Base-by-base conservation (phyloP, 2,797 vertebrate species). In the Dermochelys coriacea region DNA sequence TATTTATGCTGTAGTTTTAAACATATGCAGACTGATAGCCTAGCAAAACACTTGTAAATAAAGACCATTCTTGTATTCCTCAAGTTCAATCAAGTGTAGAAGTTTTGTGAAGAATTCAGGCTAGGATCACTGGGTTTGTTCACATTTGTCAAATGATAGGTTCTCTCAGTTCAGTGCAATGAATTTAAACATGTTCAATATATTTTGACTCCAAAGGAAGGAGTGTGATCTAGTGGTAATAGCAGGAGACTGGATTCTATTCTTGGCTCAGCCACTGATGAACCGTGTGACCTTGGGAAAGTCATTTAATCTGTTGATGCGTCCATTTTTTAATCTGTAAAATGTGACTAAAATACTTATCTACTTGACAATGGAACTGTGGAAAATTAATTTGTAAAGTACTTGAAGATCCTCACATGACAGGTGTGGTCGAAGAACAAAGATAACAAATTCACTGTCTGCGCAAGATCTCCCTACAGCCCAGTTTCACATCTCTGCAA, bases 41-140 rank as follows among this genome's bases (percentile, higher is more conserved):
- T 64, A 57, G 87, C 49, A 61, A 74, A 95, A 71, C 29, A 23
- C 87, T 88, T 93, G 82, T 92, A 95, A 96, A 91, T 94, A 80
- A 85, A 96, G 90, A 54, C 80, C 75, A 4, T 11, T 29, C 71
- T 77, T 49, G 8, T 34, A 93, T 90, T 57, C 82, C 16, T 75
- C 49, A 83, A 88, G 59, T 34, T 74, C 0, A 5, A 68, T n/a
- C 82, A 88, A 52, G 85, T 81, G 95, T 31, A 52, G 90, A 88
- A 94, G 88, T 91, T 41, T 82, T 57, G 52, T 14, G 84, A 86
- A 61, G 82, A 87, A 82, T 37, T 94, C 91, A 95, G 96, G 81
- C 91, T 93, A 89, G 57, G 89, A 89, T 91, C 89, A 88, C 79
- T 95, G 93, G 2, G 45, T 86, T 83, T 61, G 89, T 74, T 91